Conservation (phyloP, 2,888 invertebrate species). For the Buathra laborator region DNA sequence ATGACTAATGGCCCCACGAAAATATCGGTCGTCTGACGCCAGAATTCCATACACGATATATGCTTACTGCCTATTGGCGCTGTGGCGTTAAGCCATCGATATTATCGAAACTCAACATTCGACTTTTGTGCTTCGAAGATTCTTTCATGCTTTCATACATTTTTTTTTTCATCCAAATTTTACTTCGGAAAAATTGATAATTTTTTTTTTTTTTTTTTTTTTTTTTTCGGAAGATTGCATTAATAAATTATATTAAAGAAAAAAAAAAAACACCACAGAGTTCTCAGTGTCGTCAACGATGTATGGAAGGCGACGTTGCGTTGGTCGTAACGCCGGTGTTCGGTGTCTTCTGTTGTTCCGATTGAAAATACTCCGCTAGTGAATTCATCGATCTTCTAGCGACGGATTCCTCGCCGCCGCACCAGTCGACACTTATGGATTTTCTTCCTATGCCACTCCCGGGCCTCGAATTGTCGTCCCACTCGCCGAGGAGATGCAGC, state of each 20-base stretch:
- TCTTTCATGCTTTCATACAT: not conserved
- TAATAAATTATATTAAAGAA: slow-evolving; percentile 2
- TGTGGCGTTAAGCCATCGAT: too few relatives aligned
- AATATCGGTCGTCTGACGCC: not conserved
- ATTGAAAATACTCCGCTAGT: slow-evolving; percentile 92
- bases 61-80: too few relatives aligned
- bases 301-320: slow-evolving; percentile 64
- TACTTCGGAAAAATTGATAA: not conserved
- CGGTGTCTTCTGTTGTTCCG: slow-evolving; percentile 80
- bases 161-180: not conserved
- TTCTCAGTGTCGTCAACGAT: slow-evolving; percentile 67
- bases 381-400: slow-evolving; percentile 93
- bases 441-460: slow-evolving; percentile 86
- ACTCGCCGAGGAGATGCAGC: slow-evolving; percentile 91
- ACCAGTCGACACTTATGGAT: slow-evolving; percentile 92
- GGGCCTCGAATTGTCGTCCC: slow-evolving; percentile 88
- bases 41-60: too few relatives aligned
- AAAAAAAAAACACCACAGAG: slow-evolving; percentile 9
- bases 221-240: not conserved
- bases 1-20: not conserved
- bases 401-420: slow-evolving; percentile 90
- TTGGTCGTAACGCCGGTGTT: slow-evolving; percentile 43
- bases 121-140: not conserved
- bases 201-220: not conserved
- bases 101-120: not conserved